These are phyloP conservation scores for Meriones psammophilus DNA, from an alignment of 2,797 vertebrate species.

Conservation along the genomic window DNA sequence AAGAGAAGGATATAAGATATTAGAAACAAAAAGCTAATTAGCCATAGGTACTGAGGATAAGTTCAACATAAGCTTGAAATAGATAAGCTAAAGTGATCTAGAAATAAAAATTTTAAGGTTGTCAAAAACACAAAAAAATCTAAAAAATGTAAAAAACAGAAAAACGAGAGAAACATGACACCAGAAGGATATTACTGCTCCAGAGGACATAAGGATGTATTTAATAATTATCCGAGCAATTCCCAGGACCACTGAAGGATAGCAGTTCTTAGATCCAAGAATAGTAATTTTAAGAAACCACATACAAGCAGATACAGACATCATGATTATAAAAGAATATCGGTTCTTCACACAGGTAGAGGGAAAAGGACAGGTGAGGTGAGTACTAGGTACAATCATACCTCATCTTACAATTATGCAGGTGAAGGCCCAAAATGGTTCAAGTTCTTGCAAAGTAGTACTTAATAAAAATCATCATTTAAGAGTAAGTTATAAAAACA, in stretches of 20 bases:
- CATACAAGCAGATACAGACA: background rate
- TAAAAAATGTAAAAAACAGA: background rate
- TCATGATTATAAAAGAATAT: slow-evolving; percentile 31
- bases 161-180: background rate
- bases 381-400: background rate
- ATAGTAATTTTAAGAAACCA: background rate
- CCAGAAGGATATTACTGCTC: background rate
- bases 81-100: background rate
- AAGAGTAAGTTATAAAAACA: slow-evolving; percentile 15
- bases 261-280: slow-evolving; percentile 31
- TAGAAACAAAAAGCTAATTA: slow-evolving; percentile 30
- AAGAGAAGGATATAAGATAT: background rate
- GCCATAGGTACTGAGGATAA: background rate
- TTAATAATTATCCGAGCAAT: slow-evolving; percentile 21
- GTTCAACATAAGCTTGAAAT: background rate
- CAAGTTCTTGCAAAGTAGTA: background rate
- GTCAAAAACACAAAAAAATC: background rate
- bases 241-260: slow-evolving; percentile 23
- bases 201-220: background rate
- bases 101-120: slow-evolving; percentile 15
- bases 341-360: background rate
- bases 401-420: background rate
- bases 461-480: background rate
- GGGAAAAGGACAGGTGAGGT: background rate
- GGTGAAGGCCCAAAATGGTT: background rate